Base-by-base conservation (phyloP, 1,140 invertebrate genomes). In the Halictus rubicundus region DNA sequence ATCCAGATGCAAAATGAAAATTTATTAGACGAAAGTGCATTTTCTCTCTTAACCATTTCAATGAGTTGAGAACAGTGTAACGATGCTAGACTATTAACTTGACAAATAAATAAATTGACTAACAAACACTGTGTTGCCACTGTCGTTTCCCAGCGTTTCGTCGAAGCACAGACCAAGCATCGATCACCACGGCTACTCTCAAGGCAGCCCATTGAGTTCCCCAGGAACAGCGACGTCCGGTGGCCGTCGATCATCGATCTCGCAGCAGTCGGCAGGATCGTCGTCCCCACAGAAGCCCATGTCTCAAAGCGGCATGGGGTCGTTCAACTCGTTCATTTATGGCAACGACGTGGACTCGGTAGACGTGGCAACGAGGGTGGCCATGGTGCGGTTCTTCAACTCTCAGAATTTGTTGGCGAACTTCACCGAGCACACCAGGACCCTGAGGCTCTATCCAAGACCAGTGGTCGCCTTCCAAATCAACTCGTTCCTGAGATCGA, bases 401-500 rank as follows among this genome's bases (percentile, higher is more conserved):
- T 99, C 99, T 0, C 96, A 98, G 89, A 99, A 99, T 89, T 95
- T 99, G 0, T 92, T 99, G 81, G 98, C 98, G 0, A 99, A 99
- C 89, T 99, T 99, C 90, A 97, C 96, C 64, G 99, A 99, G 89
- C 99, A 99, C 91, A 99, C 99, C 0, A 94, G 99, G 59, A 99
- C 99, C 0, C 92, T 99, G 27, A 94, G 99, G 10, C 93, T 99
- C 0, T 99, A 99, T 93, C 99, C 99, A 0, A 93, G 99, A 70
- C 99, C 99, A 0, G 99, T 99, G 16, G 99, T 99, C 14, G 98
- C 99, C 12, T 99, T 99, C 89, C 99, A 99, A 94, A 98, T 99
- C 66, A 99, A 99, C 89, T 99, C 98, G 84, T 99, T 99, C 89
- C 94, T 99, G 0, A 95, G 98, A 73, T 99, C 99, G 8, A 94